Percentiles rank a stretch among this genome's conserved stretches.
These are phyloP conservation scores for Coptotermes formosanus DNA, from an alignment of 1,140 invertebrate genomes.

Conservation along the genomic window DNA sequence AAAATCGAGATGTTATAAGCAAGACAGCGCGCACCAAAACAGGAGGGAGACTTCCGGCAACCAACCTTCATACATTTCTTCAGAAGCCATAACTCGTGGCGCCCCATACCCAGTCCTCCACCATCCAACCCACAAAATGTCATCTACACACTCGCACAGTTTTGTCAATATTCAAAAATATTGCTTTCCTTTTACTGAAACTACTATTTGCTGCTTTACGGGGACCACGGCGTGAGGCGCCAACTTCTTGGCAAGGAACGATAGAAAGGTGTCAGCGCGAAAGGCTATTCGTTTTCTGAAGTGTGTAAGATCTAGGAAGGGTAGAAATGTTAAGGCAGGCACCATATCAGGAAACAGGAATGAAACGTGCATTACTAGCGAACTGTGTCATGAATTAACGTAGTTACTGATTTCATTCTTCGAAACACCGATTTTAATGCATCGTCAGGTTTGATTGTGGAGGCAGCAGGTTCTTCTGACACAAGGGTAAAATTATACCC, in stretches of 20 bases:
- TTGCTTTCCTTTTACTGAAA: slow-evolving; percentile 26
- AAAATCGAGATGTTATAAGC: not conserved
- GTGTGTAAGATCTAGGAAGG: not conserved
- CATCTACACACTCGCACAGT: slow-evolving; percentile 20
- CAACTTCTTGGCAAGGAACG: not conserved
- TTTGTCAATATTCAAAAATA: slow-evolving; percentile 27
- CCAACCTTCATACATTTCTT: not conserved
- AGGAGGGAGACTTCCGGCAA: not conserved
- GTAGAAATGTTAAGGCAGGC: no score
- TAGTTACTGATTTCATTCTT: no score
- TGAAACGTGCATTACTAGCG: no score
- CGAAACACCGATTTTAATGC: no score
- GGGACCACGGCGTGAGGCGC: not conserved
- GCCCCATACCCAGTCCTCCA: no score
- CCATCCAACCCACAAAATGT: not conserved
- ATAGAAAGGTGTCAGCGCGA: not conserved
- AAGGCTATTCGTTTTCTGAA: not conserved
- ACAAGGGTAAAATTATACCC: no score
- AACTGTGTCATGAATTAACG: no score
- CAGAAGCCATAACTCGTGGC: not conserved
- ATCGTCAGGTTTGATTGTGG: no score
- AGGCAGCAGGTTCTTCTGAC: no score
- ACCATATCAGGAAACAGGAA: no score
- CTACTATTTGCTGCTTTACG: slow-evolving; percentile 11
- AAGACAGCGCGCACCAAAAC: not conserved